A percentile compares a stretch with the other conserved stretches of the same genome.
Conservation (phyloP, 2,113 vertebrate genomes). For the Oreochromis tanganicae region DNA sequence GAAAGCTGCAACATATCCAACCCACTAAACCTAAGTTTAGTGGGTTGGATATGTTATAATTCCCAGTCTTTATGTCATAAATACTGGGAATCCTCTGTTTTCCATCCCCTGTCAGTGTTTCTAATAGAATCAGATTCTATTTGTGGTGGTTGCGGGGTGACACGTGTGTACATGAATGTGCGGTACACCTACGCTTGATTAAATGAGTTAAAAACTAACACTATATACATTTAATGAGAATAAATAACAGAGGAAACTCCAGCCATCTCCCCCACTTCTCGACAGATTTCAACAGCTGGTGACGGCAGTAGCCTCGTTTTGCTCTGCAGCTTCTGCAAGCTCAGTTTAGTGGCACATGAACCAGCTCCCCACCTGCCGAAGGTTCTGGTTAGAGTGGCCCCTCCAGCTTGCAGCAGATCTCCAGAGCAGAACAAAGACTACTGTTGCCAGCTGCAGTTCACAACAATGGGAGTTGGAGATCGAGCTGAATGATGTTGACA, state of each 20-base stretch:
- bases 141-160: background rate
- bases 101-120: background rate
- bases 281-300: background rate
- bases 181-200: background rate
- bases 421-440: background rate
- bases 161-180: background rate
- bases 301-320: background rate
- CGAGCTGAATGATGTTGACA: background rate
- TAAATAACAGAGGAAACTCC: background rate
- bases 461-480: background rate
- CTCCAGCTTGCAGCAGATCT: background rate
- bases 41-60: background rate
- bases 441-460: background rate
- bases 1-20: background rate
- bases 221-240: background rate
- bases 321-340: background rate
- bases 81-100: background rate
- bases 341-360: background rate
- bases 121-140: background rate
- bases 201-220: background rate
- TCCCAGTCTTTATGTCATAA: background rate
- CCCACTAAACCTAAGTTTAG: fast-evolving
- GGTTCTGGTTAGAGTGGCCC: background rate
- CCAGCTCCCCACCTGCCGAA: background rate
- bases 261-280: background rate